Conservation (phyloP, 2,888 invertebrate species). For the Lasioglossum lativentre region DNA sequence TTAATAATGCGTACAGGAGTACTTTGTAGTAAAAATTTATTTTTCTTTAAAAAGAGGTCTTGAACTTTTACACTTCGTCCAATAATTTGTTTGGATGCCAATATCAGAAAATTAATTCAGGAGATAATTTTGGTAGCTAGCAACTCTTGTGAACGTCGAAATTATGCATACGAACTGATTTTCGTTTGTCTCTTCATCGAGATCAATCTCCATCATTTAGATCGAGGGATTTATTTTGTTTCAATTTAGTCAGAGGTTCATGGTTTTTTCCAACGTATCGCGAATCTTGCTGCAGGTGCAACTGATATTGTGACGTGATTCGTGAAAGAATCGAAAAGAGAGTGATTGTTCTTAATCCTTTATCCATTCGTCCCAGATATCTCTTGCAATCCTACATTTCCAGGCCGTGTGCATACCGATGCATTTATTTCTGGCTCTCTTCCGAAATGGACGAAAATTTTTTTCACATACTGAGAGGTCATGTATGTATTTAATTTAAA, state of each 20-base stretch:
- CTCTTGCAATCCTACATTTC: background rate
- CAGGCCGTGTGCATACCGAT: background rate
- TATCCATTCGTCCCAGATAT: slow-evolving; percentile 8
- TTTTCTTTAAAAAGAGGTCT: no score
- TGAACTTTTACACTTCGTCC: no score
- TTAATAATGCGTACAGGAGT: no score
- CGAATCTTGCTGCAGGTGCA: background rate
- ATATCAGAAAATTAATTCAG: no score
- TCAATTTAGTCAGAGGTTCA: background rate
- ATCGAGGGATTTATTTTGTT: background rate
- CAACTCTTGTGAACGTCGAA: no score
- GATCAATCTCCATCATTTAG: no score
- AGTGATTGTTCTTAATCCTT: background rate
- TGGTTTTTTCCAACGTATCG: background rate
- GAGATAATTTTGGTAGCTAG: no score
- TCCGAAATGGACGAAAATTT: no score
- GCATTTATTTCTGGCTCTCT: slow-evolving; percentile 1
- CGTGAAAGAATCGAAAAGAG: background rate
- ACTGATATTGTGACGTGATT: background rate
- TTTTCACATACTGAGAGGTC: accelerated
- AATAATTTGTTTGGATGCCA: no score
- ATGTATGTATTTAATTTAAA: background rate
- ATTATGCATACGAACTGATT: no score
- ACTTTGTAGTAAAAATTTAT: no score
- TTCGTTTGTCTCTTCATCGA: no score